A percentile compares a stretch with the other conserved stretches of the same genome.
Conservation (phyloP, 2,113 vertebrate genomes). For the Daubentonia madagascariensis region DNA sequence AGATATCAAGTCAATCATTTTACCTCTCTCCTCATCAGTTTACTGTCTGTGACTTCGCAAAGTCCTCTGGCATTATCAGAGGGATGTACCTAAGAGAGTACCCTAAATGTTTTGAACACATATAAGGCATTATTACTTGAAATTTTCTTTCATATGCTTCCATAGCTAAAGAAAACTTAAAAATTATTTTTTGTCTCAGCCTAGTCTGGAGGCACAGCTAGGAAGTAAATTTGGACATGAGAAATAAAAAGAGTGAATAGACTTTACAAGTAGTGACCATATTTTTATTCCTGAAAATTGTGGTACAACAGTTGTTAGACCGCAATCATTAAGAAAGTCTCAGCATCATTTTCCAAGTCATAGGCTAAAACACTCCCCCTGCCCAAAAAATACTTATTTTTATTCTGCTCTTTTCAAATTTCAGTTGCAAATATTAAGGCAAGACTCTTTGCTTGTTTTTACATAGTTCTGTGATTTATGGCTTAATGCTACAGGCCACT, state of each 20-base stretch:
- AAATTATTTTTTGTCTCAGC: not conserved
- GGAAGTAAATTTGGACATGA: not conserved
- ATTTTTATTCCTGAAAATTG: not conserved
- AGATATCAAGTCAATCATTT: not conserved
- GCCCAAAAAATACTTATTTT: not conserved
- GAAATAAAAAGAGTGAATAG: not conserved
- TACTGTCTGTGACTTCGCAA: not conserved
- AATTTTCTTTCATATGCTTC: not conserved
- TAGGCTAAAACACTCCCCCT: not conserved
- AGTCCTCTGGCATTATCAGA: not conserved
- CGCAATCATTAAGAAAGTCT: not conserved
- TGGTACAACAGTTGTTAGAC: not conserved
- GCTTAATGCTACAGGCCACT: not conserved
- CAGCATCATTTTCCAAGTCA: not conserved
- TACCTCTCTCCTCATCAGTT: not conserved
- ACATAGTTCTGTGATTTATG: not conserved
- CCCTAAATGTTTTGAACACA: not conserved
- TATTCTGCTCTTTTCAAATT: not conserved
- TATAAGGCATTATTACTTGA: not conserved
- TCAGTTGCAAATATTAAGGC: not conserved
- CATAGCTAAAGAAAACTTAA: not conserved
- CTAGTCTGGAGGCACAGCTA: not conserved
- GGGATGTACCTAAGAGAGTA: not conserved
- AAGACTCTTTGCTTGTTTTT: not conserved
- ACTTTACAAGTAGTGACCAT: not conserved